Evolutionary conservation across 2,113 vertebrate genomes (phyloP), one percentile per base, ranked within the genome.

Genomic region (Serinus canaria): DNA sequence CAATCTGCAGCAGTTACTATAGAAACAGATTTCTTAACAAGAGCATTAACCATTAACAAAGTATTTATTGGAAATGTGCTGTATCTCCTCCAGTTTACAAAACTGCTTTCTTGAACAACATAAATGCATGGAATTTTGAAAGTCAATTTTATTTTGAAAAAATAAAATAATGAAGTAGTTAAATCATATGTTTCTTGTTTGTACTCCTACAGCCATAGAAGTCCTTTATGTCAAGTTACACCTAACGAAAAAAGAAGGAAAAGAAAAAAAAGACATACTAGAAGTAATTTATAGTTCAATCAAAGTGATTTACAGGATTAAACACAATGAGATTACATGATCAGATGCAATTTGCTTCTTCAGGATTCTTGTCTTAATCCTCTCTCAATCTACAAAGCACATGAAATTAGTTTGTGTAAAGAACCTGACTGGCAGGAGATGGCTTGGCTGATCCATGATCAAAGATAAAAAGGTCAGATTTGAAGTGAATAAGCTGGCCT

Each of bases 21-120:
- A 91, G 97, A 97, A 97, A 97, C 94, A 73, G 39, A 83, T 76
- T 93, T 92, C 82, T 91, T 82, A 92, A 70, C 35, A 90, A 74
- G 88, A 78, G 68, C 13, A 4, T 87, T 82, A 93, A 50, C 50
- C 43, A 78, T 87, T 95, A 86, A 41, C 20, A 50, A 68, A 43
- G 15, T 62, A 80, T 31, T 91, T 85, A 46, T 47, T 87, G 55
- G n/a, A 89, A 89, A 15, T 7, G 3, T 35, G 18, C 23, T 89
- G 10, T 23, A 56, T 62, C 27, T 64, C 28, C 75, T 90, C 74
- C 59, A 68, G 47, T 68, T 85, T 74, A n/a, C 5, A 62, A 14
- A 73, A 41, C 17, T 13, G 15, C 25, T 67, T 74, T 49, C 59
- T n/a, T 62, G 28, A 13, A 4, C 39, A 59, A 18, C 22, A 58